Base-by-base conservation (phyloP, 2,888 invertebrate species). In the Ligdia adustata region DNA sequence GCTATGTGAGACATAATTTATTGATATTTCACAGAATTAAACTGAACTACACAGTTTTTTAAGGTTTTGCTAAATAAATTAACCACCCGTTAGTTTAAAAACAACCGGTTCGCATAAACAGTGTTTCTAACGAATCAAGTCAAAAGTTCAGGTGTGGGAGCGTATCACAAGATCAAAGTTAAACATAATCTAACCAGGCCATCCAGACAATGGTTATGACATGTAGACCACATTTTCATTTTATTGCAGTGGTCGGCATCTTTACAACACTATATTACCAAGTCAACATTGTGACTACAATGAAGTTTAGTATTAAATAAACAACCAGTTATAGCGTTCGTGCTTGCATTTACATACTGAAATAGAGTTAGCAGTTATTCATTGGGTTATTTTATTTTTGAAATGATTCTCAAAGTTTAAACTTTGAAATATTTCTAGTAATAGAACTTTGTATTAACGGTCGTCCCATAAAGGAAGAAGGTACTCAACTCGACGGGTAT, bases 201-300 rank as follows among this genome's bases (percentile, higher is more conserved):
- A 50, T 50, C 50, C 50, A 11, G 35, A 44, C 44, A 37, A 40
- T 44, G 35, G 44, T 50, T 44, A 37, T 44, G 50, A 40, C 40
- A 49, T 28, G 32, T 4, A 28, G 29, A 32, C 35, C 43, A 40
- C 44, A 12, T 38, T 40, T 40, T 44, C 39, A 34, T 40, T 49
- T 49, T 39, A 43, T 43, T 39, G 34, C 47, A 27, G 6, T 31
- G 32, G 18, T 16, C 35, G 33, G 34, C 9, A 16, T 20, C 41
- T 48, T 46, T 46, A 40, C 39, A 46, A 35, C 35, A 32, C 3
- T 32, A 41, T 37, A 47, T 47, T 40, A 27, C 35, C 40, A 11
- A 27, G 33, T 24, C 40, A 29, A 47, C 46, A 40, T 47, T 46
- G 40, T 31, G 15, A 20, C 12, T 44, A 12, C 14, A 37, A 31